Evolutionary conservation across 2,888 invertebrate species (phyloP), one percentile per base, ranked within the genome.

Genomic region (Tetanocera ferruginea): DNA sequence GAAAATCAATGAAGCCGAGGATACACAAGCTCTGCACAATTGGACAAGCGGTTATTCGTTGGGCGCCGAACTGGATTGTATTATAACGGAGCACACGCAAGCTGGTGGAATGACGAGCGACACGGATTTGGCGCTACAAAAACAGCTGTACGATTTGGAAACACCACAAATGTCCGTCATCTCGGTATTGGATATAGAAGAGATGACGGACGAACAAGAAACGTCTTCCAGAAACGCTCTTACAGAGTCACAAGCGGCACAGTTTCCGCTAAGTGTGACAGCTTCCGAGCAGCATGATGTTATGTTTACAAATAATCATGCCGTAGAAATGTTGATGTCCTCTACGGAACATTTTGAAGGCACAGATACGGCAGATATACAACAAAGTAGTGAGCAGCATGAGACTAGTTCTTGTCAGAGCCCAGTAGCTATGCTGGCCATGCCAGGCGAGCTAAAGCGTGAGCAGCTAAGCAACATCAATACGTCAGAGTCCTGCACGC

Each of bases 1-100:
- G 23, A 75, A 75, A 67, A 55, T 67, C 31, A 75, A 67, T 51
- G 82, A 80, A 1, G 78, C 76, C 31, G 80, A 82, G 34, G 80
- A 79, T 28, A 74, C 80, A 25, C 82, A 83, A 79, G 78, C 79
- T 76, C 78, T 76, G 49, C 78, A 80, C 37, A 77, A 77, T 77
- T 81, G 86, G 85, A 78, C 86, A 14, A 83, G 84, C 11, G 85
- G 85, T n/a, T 85, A 81, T 83, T 84, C 71, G 81, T 70, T 87
- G 57, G 86, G 84, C 0, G 86, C 87, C 2, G 85, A 85, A 76
- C 82, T 87, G 6, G 86, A 86, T 37, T 82, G 84, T 55, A 86
- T 87, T 81, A 86, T 85, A 69, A 85, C 86, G 60, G 57, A 83
- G 52, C 79, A 76, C n/a, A 74, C 75, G 8, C 51, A 67, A 25